Evolutionary conservation across 2,113 vertebrate species (phyloP).

Genomic region (Pterocles gutturalis): DNA sequence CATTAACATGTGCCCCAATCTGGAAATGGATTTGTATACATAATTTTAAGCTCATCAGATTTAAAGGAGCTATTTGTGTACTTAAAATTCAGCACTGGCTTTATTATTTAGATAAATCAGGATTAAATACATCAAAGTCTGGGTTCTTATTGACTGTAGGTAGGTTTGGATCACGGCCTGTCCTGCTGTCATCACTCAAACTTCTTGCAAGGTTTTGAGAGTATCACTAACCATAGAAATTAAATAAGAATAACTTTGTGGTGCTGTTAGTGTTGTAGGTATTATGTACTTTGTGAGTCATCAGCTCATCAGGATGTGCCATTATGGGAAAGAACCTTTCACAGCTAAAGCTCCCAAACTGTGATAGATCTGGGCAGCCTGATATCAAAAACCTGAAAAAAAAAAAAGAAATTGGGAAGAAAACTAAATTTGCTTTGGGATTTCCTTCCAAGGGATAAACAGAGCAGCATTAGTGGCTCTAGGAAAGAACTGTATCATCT

Average conservation of each 20-base stretch:
- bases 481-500: not conserved
- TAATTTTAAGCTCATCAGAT: conserved; percentile 21
- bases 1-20: conserved; percentile 15
- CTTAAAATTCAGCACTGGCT: conserved; percentile 55
- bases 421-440: not conserved
- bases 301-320: not conserved
- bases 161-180: not conserved
- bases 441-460: not conserved
- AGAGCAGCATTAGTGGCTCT: not conserved
- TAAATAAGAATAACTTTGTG: not conserved
- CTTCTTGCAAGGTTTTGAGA: not conserved
- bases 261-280: not conserved
- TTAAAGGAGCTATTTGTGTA: not conserved
- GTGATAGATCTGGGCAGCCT: not conserved
- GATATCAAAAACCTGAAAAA: not conserved
- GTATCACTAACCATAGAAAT: not conserved
- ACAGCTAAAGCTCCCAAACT: not conserved
- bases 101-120: conserved; percentile 42
- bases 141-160: conserved; percentile 15
- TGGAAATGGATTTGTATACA: conserved; percentile 49
- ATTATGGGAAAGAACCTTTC: not conserved
- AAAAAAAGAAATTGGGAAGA: not conserved
- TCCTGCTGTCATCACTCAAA: not conserved
- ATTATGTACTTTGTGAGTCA: not conserved
- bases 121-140: conserved; percentile 38